Evolutionary conservation across 2,113 vertebrate species (phyloP).

Genomic region (Spilogale gracilis): DNA sequence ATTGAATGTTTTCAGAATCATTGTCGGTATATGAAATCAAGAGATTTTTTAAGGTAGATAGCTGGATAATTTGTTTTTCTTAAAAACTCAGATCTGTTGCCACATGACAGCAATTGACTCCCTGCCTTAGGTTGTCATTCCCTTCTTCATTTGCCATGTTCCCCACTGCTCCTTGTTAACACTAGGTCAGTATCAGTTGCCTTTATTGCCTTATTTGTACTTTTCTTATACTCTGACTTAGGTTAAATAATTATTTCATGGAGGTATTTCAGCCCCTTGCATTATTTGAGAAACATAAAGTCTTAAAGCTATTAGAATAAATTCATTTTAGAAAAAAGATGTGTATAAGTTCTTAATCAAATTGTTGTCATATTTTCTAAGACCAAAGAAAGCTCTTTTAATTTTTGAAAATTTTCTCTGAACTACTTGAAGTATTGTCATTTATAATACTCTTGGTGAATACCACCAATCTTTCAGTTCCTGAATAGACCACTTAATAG

Average conservation of each 20-base stretch:
- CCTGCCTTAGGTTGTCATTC: neutral
- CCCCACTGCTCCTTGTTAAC: fast-evolving
- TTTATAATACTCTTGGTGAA: constrained; percentile 3
- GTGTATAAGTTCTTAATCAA: neutral
- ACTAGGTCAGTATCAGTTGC: no score
- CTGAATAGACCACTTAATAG: constrained; percentile 26
- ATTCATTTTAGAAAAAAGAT: neutral
- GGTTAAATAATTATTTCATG: neutral
- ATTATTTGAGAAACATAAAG: neutral
- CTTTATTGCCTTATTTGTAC: neutral
- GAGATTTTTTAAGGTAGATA: neutral
- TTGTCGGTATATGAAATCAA: neutral
- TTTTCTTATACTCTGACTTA: neutral
- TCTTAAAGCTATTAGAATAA: neutral
- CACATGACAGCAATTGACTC: neutral
- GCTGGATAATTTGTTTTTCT: neutral
- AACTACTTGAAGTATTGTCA: constrained; percentile 8
- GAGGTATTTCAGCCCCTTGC: neutral
- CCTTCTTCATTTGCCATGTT: no score
- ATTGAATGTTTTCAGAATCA: neutral
- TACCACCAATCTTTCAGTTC: constrained; percentile 45
- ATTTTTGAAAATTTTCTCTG: neutral
- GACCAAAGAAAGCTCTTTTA: neutral
- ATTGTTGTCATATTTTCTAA: neutral
- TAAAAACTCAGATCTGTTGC: neutral